Evolutionary conservation across 2,113 vertebrate genomes (phyloP), one percentile per base, ranked within the genome.

Genomic region (Anarrhichthys ocellatus): DNA sequence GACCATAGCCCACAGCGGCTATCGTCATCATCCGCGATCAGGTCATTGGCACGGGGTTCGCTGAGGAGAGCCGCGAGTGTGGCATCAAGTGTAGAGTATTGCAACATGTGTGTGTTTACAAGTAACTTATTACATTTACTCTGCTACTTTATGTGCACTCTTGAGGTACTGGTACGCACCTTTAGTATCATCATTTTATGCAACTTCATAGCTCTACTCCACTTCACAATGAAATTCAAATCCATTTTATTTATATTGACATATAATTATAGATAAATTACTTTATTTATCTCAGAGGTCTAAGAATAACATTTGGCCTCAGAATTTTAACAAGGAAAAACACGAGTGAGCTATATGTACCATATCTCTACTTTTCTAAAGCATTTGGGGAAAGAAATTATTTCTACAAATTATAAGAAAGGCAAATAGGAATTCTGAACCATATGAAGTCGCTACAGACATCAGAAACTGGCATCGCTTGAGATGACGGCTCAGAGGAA

Each of bases 41-140:
- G 90, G 93, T 93, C 90, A 93, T 79, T 80, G 89, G 82, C 89
- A 91, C n/a, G 46, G 46, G 67, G 90, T 89, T 84, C 82, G 69
- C 38, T 38, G 76, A 81, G 61, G 71, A 76, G 44, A 77, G 29
- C 44, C 34, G 34, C 29, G 20, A 46, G 20, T 6, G 50, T 67
- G 48, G 44, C 18, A 76, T 46, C 40, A 18, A 54, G 40, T 9
- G 17, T 46, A 8, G 22, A 44, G 27, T 73, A 34, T 84, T 83
- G 67, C 70, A 62, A 80, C 71, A 52, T 64, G 29, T 75, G 38
- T 7, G 44, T 46, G 32, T 83, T 67, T 76, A 70, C 80, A 74
- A 1, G 17, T 64, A 36, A 42, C 9, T 22, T 5, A 20, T 18
- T 27, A 70, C 27, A 27, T 36, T 42, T 63, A 52, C 3, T 44